Evolutionary conservation across 1,140 invertebrate species (phyloP).

Genomic region (Rhizoglyphus robini): DNA sequence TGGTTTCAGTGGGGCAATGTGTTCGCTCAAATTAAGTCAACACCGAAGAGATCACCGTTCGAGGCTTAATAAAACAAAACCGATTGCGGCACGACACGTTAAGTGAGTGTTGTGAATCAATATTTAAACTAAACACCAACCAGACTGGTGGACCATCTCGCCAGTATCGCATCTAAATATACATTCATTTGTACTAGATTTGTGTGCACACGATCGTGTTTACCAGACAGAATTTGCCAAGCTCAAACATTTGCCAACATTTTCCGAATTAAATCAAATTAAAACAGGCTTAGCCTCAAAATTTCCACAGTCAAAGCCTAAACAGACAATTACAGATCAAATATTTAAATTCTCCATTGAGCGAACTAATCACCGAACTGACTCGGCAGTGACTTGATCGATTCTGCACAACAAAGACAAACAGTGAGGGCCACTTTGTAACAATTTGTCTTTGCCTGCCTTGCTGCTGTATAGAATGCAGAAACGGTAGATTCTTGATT

Average conservation of each 20-base stretch:
- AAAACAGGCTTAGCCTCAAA: neutral
- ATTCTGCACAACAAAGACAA: too few relatives aligned
- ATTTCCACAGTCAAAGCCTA: neutral
- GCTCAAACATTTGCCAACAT: constrained; percentile 5
- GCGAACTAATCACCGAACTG: neutral
- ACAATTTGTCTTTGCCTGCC: too few relatives aligned
- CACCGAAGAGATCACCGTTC: neutral
- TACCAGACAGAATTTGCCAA: constrained; percentile 1
- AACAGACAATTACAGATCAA: constrained; percentile 9
- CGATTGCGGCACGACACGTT: neutral
- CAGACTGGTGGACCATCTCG: neutral
- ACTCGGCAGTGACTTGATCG: too few relatives aligned
- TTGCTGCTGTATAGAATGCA: too few relatives aligned
- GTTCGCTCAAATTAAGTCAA: constrained; percentile 4
- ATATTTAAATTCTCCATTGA: constrained; percentile 1
- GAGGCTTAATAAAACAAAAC: constrained; percentile 3
- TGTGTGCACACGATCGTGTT: neutral
- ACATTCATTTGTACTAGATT: constrained; percentile 1
- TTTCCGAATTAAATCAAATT: constrained; percentile 5
- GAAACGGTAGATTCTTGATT: too few relatives aligned
- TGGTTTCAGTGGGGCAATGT: neutral
- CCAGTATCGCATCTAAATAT: constrained; percentile 1
- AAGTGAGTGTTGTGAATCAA: constrained; percentile 8
- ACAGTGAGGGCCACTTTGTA: too few relatives aligned
- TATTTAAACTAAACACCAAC: constrained; percentile 1